Evolutionary conservation across 2,797 vertebrate genomes (phyloP), one percentile per base, ranked within the genome.

Genomic region (Rhynchotus rufescens): DNA sequence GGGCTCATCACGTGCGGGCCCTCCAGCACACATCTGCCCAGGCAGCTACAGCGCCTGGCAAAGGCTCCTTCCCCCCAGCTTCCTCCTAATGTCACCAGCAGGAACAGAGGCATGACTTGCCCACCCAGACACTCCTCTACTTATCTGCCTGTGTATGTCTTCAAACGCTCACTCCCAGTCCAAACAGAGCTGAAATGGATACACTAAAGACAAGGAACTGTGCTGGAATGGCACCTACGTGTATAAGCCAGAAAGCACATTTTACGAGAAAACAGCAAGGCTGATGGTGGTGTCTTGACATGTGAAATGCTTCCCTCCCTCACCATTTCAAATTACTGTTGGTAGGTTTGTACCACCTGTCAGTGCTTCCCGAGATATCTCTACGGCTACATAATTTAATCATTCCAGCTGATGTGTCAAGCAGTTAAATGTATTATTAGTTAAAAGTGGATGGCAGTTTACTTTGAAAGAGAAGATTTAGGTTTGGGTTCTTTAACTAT

Each of bases 341-440:
- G 92, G 91, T 95, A 97, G 94, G 90, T 95, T 97, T 97, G 69
- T 96, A 94, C 90, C 86, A 90, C 81, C 84, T 97, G 93, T 96
- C 96, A 96, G 83, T 96, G 73, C 74, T 95, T 97, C 93, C 84
- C n/a, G 61, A 95, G 89, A 89, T 96, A 88, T 95, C 90, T 96
- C 77, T 97, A 78, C 84, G 94, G 82, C 67, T 92, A 74, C 94
- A 92, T 98, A 97, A 97, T 97, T 97, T 97, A 97, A 98, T 97
- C 91, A 97, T 98, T 97, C 91, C 95, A 97, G 87, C 60, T 97
- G 95, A 97, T 93, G 91, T 97, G 93, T 96, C 93, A 97, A 89
- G 88, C 75, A 91, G 71, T 57, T 94, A 95, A 97, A 94, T 95
- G 93, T 95, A 96, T 97, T 97, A 96, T 97, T 97, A 97, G 67